These are phyloP conservation scores for Brachionus sp. DNA, from an alignment of 1,140 invertebrate genomes.

Conservation along the genomic window DNA sequence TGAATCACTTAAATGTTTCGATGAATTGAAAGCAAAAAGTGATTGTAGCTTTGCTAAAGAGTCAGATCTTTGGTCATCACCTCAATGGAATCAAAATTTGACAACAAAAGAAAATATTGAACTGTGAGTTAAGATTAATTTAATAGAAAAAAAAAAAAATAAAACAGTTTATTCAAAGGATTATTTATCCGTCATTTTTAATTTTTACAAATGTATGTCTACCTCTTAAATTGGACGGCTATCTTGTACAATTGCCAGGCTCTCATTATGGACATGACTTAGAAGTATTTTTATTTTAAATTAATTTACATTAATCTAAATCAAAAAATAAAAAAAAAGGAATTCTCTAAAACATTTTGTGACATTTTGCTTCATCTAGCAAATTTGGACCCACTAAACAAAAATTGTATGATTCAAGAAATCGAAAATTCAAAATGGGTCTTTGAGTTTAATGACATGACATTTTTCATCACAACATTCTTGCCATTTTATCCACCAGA, in stretches of 20 bases:
- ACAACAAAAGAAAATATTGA: constrained; percentile 21
- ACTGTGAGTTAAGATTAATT: not conserved
- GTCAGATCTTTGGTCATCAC: constrained; percentile 52
- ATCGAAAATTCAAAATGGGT: constrained; percentile 46
- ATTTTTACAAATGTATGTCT: constrained; percentile 7
- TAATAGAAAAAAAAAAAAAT: too few relatives aligned
- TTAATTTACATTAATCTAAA: too few relatives aligned
- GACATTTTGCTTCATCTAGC: constrained; percentile 50
- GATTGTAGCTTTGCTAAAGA: constrained; percentile 54
- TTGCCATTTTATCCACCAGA: constrained; percentile 53
- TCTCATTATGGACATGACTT: not conserved
- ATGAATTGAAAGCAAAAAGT: constrained; percentile 50
- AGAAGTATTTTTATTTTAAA: not conserved
- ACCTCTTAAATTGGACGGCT: constrained; percentile 16
- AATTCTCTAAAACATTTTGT: constrained; percentile 50
- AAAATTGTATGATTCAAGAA: constrained; percentile 48
- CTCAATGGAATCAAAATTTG: constrained; percentile 47
- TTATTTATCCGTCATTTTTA: constrained; percentile 41
- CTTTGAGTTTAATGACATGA: constrained; percentile 54
- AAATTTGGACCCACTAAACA: constrained; percentile 49
- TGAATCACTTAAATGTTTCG: constrained; percentile 48
- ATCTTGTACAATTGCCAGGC: not conserved
- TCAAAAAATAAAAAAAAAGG: constrained; percentile 46
- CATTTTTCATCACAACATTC: constrained; percentile 57
- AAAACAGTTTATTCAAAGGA: too few relatives aligned